phyloP scores from a whole-genome alignment of 2,888 invertebrate genomes.

The Anodontia alba region DNA sequence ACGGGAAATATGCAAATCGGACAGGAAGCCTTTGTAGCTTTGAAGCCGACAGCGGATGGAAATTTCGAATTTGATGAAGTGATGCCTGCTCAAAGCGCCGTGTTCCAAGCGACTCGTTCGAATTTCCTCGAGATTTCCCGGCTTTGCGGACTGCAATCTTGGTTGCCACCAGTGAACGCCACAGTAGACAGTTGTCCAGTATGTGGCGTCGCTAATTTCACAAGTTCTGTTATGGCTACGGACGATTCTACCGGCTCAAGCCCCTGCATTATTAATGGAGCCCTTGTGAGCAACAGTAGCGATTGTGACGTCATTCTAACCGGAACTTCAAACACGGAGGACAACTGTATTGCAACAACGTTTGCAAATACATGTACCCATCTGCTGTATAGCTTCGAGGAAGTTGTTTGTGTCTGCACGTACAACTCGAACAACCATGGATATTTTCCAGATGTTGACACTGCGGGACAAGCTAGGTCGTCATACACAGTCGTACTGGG shows the following conservation, averaged over 20 bases:
- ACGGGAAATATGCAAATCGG: conserved; percentile 30
- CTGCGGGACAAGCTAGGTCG: background rate
- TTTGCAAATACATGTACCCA: background rate
- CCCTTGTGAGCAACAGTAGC: background rate
- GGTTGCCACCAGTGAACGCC: conserved; percentile 39
- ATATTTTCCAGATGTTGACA: background rate
- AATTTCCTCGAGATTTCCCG: conserved; percentile 40
- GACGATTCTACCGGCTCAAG: background rate
- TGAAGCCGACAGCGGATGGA: conserved; percentile 24
- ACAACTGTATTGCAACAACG: background rate
- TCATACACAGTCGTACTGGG: background rate
- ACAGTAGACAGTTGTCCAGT: conserved; percentile 45
- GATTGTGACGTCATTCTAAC: background rate
- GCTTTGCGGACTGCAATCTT: conserved; percentile 44
- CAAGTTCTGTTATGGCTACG: background rate
- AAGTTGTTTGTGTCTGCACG: background rate
- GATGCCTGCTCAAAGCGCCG: conserved; percentile 44
- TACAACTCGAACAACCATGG: background rate
- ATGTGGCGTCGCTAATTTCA: conserved; percentile 45
- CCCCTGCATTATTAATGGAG: background rate
- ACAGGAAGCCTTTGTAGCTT: conserved; percentile 36
- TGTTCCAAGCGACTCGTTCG: conserved; percentile 22
- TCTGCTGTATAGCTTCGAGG: background rate
- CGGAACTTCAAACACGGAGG: background rate
- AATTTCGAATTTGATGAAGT: conserved; percentile 38